Conservation (phyloP, 1,140 invertebrate genomes). For the Zaprionus ghesquierei region DNA sequence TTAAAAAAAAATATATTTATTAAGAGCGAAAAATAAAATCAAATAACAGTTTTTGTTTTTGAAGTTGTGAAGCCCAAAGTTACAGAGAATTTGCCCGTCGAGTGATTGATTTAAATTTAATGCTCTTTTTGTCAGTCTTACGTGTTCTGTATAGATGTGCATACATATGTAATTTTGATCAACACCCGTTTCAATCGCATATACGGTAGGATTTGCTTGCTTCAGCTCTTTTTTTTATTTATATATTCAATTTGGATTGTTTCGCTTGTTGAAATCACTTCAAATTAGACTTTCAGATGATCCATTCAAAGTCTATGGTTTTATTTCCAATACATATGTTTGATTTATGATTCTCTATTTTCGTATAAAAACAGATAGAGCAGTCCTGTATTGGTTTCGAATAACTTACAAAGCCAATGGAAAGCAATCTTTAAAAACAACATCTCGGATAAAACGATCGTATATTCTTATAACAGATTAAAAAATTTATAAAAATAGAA, state of each 20-base stretch:
- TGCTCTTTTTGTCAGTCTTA: background rate
- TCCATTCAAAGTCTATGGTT: constrained; percentile 13
- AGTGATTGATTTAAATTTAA: background rate
- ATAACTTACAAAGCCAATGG: background rate
- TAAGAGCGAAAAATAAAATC: background rate
- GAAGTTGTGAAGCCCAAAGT: background rate
- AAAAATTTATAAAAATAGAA: background rate
- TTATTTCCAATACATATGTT: background rate
- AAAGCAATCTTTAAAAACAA: background rate
- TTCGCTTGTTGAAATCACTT: background rate
- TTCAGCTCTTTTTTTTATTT: constrained; percentile 1
- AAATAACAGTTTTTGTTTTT: background rate
- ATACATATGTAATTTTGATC: background rate
- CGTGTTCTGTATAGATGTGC: background rate
- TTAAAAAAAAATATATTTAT: background rate
- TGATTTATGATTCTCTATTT: background rate
- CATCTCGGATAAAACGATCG: background rate
- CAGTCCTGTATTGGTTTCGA: constrained; percentile 5
- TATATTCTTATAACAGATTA: background rate
- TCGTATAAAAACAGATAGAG: constrained; percentile 35
- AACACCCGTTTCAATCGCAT: background rate
- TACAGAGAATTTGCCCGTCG: background rate
- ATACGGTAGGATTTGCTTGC: background rate
- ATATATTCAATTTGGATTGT: constrained; percentile 4
- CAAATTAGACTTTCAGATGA: constrained; percentile 42